Base-by-base conservation (phyloP, 2,113 vertebrate species). In the Todiramphus saurophagus region DNA sequence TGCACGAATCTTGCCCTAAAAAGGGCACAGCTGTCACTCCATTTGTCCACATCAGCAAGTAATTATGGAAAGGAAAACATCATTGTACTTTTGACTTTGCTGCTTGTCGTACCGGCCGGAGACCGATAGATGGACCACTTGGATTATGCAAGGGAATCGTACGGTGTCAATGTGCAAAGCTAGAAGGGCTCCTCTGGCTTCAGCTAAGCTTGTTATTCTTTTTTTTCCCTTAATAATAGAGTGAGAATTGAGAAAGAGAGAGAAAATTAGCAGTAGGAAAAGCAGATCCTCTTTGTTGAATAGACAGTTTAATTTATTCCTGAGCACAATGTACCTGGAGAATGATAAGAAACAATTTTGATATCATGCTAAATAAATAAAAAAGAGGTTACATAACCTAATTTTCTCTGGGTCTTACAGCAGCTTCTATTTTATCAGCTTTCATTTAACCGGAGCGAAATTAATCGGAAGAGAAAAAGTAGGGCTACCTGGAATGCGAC, bases 231-330 rank as follows among this genome's bases (percentile, higher is more conserved):
- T 90, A 95, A 60, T 94, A 97, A 95, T 39, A 96, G 82, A 93
- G 63, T 93, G 88, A 94, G 73, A 96, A 92, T 37, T 66, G 83
- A 91, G 92, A 95, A 85, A 81, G 85, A 92, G 77, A 74, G 64
- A 89, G 83, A 95, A 96, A 96, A 97, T 96, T 88, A 96, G 82
- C 76, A 74, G 76, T 41, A 74, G 83, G 56, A 80, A 95, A 88
- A 86, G 24, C 83, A 78, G 51, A 21, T 90, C 23, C 89, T 90
- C 66, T 94, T 95, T 94, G 83, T 95, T 83, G 91, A 95, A 94
- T 63, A 94, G 90, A 79, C 60, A 91, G 79, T 95, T 95, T 92
- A 96, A 96, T 97, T 96, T 97, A 91, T 96, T 97, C 78, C 76
- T 41, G n/a, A 88, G 74, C 75, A 90, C 75, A 95, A 79, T 84